Conservation (phyloP, 2,797 vertebrate species). For the Acipenser oxyrinchus region DNA sequence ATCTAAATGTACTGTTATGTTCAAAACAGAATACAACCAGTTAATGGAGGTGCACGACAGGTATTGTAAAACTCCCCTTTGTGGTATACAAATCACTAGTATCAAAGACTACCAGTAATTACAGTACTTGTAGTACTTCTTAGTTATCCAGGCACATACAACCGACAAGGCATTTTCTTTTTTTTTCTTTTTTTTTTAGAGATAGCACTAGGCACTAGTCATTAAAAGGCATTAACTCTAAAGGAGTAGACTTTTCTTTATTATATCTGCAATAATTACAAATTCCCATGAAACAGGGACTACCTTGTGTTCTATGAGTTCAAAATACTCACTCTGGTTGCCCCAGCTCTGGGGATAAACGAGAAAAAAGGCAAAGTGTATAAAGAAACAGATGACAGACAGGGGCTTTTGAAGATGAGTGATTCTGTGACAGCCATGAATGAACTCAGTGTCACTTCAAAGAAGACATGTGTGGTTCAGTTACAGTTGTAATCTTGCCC, state of each 20-base stretch:
- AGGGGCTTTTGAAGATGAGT: conserved; percentile 29
- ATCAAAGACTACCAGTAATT: no score
- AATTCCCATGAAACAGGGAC: no score
- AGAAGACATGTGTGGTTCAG: conserved; percentile 18
- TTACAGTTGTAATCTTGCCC: conserved; percentile 37
- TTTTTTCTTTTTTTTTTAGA: no score
- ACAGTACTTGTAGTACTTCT: background rate
- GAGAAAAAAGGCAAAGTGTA: conserved; percentile 12
- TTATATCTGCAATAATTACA: no score
- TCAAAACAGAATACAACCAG: no score
- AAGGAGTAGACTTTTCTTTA: no score
- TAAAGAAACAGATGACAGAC: conserved; percentile 15
- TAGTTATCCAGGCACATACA: background rate
- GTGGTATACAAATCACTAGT: no score
- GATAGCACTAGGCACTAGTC: no score
- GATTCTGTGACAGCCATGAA: conserved; percentile 31
- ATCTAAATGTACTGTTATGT: no score
- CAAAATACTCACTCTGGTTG: background rate
- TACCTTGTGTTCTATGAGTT: background rate
- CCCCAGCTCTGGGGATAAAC: conserved; percentile 1
- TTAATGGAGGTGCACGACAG: no score
- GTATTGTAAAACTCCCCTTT: no score
- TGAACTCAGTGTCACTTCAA: conserved; percentile 40
- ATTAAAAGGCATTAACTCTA: no score
- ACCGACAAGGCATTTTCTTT: background rate